Conservation (phyloP, 2,113 vertebrate genomes). For the Gasterosteus nipponicus region DNA sequence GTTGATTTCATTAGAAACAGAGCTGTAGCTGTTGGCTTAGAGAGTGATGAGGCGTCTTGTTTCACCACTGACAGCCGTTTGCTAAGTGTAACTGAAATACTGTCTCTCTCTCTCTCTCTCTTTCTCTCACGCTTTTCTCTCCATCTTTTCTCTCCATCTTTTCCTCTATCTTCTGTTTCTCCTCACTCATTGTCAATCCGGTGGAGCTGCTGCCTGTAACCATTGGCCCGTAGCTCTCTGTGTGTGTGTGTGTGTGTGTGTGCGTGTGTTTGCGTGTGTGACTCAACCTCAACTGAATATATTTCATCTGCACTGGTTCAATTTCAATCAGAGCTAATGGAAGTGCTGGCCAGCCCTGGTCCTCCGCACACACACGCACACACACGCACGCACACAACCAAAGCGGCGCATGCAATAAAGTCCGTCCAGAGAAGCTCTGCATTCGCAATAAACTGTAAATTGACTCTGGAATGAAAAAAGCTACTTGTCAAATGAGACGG, state of each 20-base stretch:
- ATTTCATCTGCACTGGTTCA: constrained; percentile 78
- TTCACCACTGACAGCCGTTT: constrained; percentile 52
- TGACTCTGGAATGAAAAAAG: constrained; percentile 5
- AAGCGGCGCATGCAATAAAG: constrained; percentile 16
- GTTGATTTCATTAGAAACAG: constrained; percentile 58
- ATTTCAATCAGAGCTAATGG: constrained; percentile 91
- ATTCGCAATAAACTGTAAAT: constrained; percentile 16
- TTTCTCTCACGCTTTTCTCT: constrained; percentile 14
- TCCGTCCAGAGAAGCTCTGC: constrained; percentile 19
- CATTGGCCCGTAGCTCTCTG: constrained; percentile 63
- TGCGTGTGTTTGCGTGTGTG: constrained; percentile 35
- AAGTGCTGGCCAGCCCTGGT: constrained; percentile 80
- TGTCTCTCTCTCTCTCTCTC: constrained; percentile 16
- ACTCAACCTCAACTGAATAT: constrained; percentile 78
- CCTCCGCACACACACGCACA: constrained; percentile 49
- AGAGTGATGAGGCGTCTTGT: constrained; percentile 62
- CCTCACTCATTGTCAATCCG: constrained; percentile 53
- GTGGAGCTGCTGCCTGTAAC: constrained; percentile 37
- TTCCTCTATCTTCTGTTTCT: constrained; percentile 32
- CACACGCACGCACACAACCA: constrained; percentile 28
- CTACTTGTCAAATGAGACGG: not conserved
- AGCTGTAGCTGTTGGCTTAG: constrained; percentile 29
- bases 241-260: constrained; percentile 45
- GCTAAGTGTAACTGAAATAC: constrained; percentile 68
- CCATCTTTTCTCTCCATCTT: constrained; percentile 25